These are phyloP conservation scores for Zoanthus solanderi DNA, from an alignment of 92 coral and sea anemone species.

Conservation along the genomic window DNA sequence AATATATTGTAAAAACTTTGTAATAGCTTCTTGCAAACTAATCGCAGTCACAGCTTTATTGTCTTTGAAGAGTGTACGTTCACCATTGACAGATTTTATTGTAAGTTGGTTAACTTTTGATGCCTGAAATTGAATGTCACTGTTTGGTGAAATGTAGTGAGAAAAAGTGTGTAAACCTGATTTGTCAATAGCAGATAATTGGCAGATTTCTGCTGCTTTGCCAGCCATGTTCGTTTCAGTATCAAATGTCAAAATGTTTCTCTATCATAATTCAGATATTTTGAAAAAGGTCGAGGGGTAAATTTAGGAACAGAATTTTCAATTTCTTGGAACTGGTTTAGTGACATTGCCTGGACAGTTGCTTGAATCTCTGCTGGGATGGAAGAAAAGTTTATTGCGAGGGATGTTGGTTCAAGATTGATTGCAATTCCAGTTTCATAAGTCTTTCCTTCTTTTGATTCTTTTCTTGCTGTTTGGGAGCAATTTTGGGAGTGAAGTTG, in stretches of 20 bases:
- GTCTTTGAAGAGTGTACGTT: constrained; percentile 44
- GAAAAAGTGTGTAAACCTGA: constrained; percentile 36
- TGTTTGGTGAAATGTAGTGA: constrained; percentile 52
- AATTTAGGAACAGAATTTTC: constrained; percentile 52
- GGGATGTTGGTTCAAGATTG: constrained; percentile 28
- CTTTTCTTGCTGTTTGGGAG: constrained; percentile 33
- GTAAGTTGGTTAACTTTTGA: constrained; percentile 52
- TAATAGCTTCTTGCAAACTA: not conserved
- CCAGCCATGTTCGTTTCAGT: constrained; percentile 72
- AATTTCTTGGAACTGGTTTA: constrained; percentile 23
- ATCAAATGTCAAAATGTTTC: constrained; percentile 54
- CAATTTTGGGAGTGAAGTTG: constrained; percentile 22
- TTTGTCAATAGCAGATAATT: constrained; percentile 61
- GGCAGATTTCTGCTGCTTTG: constrained; percentile 65
- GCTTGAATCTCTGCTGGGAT: constrained; percentile 6
- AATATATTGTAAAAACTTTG: not conserved
- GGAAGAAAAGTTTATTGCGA: not conserved
- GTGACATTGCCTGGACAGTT: constrained; percentile 12
- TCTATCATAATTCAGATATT: not conserved
- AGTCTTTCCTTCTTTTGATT: constrained; percentile 5
- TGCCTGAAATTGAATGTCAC: constrained; percentile 54
- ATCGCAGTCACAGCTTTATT: not conserved
- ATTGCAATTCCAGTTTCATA: constrained; percentile 30
- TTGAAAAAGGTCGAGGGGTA: constrained; percentile 15
- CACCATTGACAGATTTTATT: constrained; percentile 48